Evolutionary conservation across 1,140 invertebrate species (phyloP), one percentile per base, ranked within the genome.

Genomic region (Zaprionus capensis): DNA sequence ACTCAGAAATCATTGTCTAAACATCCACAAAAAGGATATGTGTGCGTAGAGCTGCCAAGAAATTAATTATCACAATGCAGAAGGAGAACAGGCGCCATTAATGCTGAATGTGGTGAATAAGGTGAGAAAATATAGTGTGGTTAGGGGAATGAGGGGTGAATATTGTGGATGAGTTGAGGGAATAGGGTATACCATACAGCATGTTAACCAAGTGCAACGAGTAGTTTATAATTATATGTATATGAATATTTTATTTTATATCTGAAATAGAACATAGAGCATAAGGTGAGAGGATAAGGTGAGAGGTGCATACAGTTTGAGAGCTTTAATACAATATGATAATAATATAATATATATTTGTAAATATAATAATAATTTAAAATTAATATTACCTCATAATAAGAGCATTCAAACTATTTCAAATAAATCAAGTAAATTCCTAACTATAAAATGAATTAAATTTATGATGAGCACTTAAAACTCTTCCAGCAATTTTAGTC

Each of bases 61-160:
- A 75, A 83, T 80, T 74, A 87, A 71, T 82, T 63, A 69, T 62
- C 63, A 57, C 28, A 75, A 59, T 34, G n/a, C 59, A 49, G 22
- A 62, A 46, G 22, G 22, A 24, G 44, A 2, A 67, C 44, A 31
- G 34, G 20, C 22, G 7, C 61, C 36, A 69, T 80, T 58, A 57
- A 68, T 63, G 22, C 4, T 15, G 11, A 24, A 26, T n/a, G 15
- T 53, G 31, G 28, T 62, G 59, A 31, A 31, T 17, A 46, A 9
- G 41, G 5, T 44, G 41, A 9, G 9, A 11, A 31, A 31, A 9
- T 2, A 4, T 0, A 31, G 2, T 31, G 31, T 0, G 31, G 31
- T 31, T 11, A 31, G 31, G 9, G 9, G 2, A 2, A 31, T 9
- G 2, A 31, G 2, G 28, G 28, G 31, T 31, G 31, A 2, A 31